Evolutionary conservation across 2,113 vertebrate species (phyloP), one percentile per base, ranked within the genome.

Genomic region (Pelobates fuscus): DNA sequence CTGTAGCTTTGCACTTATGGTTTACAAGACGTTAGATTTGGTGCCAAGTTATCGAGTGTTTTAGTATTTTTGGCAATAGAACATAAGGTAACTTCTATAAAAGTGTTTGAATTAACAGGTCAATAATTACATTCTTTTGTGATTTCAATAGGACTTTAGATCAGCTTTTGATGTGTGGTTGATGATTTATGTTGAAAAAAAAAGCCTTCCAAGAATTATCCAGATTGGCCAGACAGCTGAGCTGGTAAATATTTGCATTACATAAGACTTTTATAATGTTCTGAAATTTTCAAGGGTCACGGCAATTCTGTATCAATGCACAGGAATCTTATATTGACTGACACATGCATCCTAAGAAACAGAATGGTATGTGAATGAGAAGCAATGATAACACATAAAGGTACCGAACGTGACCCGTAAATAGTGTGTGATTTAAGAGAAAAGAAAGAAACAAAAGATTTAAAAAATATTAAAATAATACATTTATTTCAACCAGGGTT

Each of bases 81-180:
- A 62, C 25, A 32, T 23, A 72, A 21, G 27, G 37, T 46, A 64
- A n/a, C 17, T 72, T 72, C 44, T 72, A 25, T 25, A 25, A 64
- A 72, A 63, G 44, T 64, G 59, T 64, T 72, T 63, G 59, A 72
- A 63, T 64, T 24, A 72, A 55, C 44, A 63, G 44, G 70, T 72
- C 70, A 72, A 72, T 63, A 64, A 72, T 72, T 24, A 37, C 70
- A 72, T 72, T 73, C 70, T 55, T 73, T 26, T 55, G 60, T 71
- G 27, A 54, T 55, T 46, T 73, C 21, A 8, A 7, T 54, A n/a
- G 60, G 14, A 49, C 25, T 49, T 11, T 8, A 49, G 41, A 29
- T 17, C 30, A 1, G 29, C 17, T 29, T 63, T 72, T 72, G 27
- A 63, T 70, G 23, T 44, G 23, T n/a, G 21, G 58, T 46, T 52